Conservation (phyloP, 2,797 vertebrate genomes). For the Xenentodon cancila region DNA sequence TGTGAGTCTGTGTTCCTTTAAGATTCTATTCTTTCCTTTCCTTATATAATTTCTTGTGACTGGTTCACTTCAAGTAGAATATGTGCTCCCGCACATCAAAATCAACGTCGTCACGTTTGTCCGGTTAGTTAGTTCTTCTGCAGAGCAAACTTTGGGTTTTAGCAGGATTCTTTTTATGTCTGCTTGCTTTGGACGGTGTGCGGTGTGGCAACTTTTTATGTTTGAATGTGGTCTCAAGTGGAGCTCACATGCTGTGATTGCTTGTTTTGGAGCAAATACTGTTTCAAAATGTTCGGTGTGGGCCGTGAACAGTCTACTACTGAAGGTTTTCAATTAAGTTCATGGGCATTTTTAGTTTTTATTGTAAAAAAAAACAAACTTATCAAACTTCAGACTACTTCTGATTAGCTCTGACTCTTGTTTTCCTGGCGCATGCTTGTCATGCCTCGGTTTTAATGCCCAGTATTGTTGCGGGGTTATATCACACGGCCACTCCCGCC, state of each 20-base stretch:
- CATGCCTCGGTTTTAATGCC: conserved; percentile 30
- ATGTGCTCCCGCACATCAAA: neutral
- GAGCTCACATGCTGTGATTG: conserved; percentile 42
- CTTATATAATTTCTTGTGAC: no score
- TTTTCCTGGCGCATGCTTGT: conserved; percentile 24
- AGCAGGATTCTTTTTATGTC: conserved; percentile 37
- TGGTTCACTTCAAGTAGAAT: neutral
- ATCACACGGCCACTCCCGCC: conserved; percentile 9
- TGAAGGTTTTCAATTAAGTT: conserved; percentile 20
- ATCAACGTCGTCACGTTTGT: conserved; percentile 1
- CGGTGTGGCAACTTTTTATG: conserved; percentile 51
- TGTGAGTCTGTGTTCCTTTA: no score
- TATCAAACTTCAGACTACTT: conserved; percentile 22
- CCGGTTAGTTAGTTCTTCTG: conserved; percentile 21
- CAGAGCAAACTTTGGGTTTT: conserved; percentile 26
- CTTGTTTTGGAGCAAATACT: conserved; percentile 40
- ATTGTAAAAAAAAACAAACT: neutral
- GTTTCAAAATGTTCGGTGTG: conserved; percentile 31
- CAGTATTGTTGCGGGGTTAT: conserved; percentile 40
- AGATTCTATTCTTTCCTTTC: no score
- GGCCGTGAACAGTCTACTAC: conserved; percentile 27
- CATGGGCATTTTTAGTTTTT: conserved; percentile 9
- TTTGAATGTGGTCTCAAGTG: conserved; percentile 44
- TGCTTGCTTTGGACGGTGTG: conserved; percentile 45
- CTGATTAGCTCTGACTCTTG: conserved; percentile 28